A percentile compares a stretch with the other conserved stretches of the same genome.
Evolutionary conservation across 2,888 invertebrate genomes (phyloP).

Genomic region (Gisinianus flammeolus): DNA sequence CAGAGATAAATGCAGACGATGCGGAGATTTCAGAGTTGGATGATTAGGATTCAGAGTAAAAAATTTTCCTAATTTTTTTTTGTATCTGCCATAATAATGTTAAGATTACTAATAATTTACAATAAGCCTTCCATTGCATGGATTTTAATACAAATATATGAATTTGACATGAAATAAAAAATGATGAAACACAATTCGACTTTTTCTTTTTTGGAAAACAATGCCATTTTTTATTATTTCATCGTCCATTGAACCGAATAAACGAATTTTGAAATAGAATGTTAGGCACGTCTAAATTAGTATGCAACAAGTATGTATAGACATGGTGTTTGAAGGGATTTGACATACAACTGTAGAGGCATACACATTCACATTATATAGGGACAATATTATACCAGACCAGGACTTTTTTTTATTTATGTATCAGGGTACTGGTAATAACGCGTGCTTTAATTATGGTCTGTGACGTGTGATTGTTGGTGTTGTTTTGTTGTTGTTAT

Average conservation of each 20-base stretch:
- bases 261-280: slow-evolving; percentile 23
- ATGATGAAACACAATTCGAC: neutral
- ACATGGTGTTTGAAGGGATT: neutral
- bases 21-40: neutral
- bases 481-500: neutral
- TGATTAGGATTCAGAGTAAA: neutral
- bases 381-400: neutral
- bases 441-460: neutral
- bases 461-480: neutral
- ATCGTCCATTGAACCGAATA: slow-evolving; percentile 7
- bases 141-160: neutral
- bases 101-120: neutral
- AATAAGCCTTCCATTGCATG: neutral
- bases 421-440: neutral
- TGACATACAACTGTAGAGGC: slow-evolving; percentile 9
- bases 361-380: neutral
- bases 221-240: slow-evolving; percentile 32
- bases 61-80: neutral
- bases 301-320: neutral
- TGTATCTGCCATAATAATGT: neutral
- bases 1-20: neutral
- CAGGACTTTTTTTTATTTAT: neutral
- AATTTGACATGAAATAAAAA: neutral
- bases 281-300: slow-evolving; percentile 25
- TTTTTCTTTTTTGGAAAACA: slow-evolving; percentile 26